Evolutionary conservation across 2,888 invertebrate genomes (phyloP).

Genomic region (Griposia aprilina): DNA sequence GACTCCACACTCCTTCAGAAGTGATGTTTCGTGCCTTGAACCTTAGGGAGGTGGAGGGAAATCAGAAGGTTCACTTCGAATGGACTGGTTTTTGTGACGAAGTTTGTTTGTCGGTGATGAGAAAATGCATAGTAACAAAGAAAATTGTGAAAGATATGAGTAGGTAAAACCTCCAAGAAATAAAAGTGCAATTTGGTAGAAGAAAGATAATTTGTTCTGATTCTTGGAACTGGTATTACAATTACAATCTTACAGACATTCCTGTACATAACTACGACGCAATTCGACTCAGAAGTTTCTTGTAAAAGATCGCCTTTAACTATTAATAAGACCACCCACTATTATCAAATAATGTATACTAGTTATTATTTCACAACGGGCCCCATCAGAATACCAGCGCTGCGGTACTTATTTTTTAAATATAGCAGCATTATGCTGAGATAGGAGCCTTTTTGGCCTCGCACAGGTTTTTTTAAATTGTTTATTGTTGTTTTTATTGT

Average conservation of each 20-base stretch:
- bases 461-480: no score
- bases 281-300: not conserved
- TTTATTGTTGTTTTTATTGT: no score
- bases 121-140: not conserved
- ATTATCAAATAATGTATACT: not conserved
- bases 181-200: not conserved
- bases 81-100: not conserved
- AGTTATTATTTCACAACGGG: conserved; percentile 8
- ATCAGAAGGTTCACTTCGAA: conserved; percentile 43
- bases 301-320: not conserved
- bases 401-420: no score
- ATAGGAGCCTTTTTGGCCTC: no score
- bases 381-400: no score
- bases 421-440: no score
- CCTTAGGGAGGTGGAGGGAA: conserved; percentile 6
- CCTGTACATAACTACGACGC: not conserved
- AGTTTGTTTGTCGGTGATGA: not conserved
- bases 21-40: conserved; percentile 50
- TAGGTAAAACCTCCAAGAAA: not conserved
- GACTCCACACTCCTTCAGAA: conserved; percentile 65
- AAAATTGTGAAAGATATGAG: not conserved
- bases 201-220: not conserved
- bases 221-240: not conserved
- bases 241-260: not conserved
- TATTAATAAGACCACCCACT: not conserved